Percentiles rank a stretch among this genome's conserved stretches.
Conservation (phyloP, 2,888 invertebrate species). For the Drymonia ruficornis region DNA sequence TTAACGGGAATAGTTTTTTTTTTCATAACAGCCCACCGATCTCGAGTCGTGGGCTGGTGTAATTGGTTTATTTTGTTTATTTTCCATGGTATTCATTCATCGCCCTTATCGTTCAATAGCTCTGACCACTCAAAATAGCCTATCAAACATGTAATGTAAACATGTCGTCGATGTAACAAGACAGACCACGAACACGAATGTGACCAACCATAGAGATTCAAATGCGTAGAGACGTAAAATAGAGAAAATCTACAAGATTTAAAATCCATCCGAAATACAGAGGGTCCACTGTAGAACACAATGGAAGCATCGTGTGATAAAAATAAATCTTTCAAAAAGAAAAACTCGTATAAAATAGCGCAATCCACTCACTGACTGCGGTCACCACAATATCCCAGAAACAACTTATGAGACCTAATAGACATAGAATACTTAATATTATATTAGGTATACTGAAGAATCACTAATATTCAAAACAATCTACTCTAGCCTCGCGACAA, state of each 20-base stretch:
- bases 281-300: too few relatives aligned
- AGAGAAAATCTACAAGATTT: background rate
- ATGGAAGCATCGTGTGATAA: too few relatives aligned
- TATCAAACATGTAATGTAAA: background rate
- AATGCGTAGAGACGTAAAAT: background rate
- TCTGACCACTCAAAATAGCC: conserved; percentile 5
- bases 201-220: background rate
- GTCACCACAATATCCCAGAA: too few relatives aligned
- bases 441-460: too few relatives aligned
- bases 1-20: background rate
- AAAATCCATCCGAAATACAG: too few relatives aligned
- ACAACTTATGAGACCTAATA: too few relatives aligned
- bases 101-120: conserved; percentile 7
- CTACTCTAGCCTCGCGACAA: too few relatives aligned
- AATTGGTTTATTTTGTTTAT: background rate
- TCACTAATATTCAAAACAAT: too few relatives aligned
- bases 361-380: too few relatives aligned
- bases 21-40: background rate
- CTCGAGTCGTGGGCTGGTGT: background rate
- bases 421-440: too few relatives aligned
- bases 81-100: background rate
- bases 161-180: conserved; percentile 12
- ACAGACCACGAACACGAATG: conserved; percentile 1
- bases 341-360: too few relatives aligned
- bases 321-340: too few relatives aligned